Evolutionary conservation across 2,113 vertebrate genomes (phyloP), one percentile per base, ranked within the genome.

Genomic region (Trematomus loennbergii): DNA sequence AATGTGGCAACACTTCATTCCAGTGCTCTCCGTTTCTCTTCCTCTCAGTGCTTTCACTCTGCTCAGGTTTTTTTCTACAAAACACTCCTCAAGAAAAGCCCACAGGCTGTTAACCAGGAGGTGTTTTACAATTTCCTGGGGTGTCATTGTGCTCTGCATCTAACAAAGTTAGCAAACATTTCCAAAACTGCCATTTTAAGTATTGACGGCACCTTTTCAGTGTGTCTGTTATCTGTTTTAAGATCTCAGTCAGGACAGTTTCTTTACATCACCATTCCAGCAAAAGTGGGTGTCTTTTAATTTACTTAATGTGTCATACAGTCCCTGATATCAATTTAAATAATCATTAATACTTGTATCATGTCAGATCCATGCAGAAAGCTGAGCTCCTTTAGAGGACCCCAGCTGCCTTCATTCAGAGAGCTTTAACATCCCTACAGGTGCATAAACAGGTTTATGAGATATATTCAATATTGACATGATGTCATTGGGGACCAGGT

Each of bases 1-100:
- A 8, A 74, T 74, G 43, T 74, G 46, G 75, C 33, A 58, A 52
- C 45, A 54, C 76, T 5, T 78, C 12, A 55, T 57, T 55, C 57
- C 57, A 54, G 36, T 5, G 49, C 40, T 62, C 29, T 63, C 3
- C 16, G 8, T 78, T 49, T 16, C 8, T 49, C 22, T 48, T 18
- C 15, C 15, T 66, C 25, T 25, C 13, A 46, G 25, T 5, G 12
- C 12, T 12, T 20, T 69, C 22, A 4, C 22, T 63, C 57, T 5
- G 9, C 13, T 22, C 33, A n/a, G 1, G 22, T 22, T 9, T 49
- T 49, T 53, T 45, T 50, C 10, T 29, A 18, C 15, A 2, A 18
- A 55, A 18, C 6, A 6, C 12, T 53, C 1, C 43, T 48, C 12
- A 3, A 49, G 50, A n/a, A 36, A 16, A 16, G 22, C 10, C 1